Evolutionary conservation across 2,113 vertebrate genomes (phyloP), one percentile per base, ranked within the genome.

Genomic region (Sardina pilchardus): DNA sequence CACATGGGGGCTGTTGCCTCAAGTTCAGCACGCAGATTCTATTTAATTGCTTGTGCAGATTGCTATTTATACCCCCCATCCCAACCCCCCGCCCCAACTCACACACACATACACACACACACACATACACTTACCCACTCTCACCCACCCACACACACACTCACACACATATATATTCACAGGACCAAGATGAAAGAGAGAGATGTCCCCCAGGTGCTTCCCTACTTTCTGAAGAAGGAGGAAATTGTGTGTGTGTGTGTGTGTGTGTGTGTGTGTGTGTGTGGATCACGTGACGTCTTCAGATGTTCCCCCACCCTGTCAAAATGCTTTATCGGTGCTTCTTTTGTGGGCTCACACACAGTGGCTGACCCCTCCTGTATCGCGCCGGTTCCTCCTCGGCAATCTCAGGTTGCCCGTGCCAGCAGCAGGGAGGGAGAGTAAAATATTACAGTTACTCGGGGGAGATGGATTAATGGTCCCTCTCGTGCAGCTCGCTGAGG

Each of bases 401-500:
- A 45, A 82, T 82, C 81, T n/a, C 45, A 48, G 43, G 81, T 82
- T 82, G 24, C 17, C 81, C 10, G 45, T 48, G 16, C 39, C 45
- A 82, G 81, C 71, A 78, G 71, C 14, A 5, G 3, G 81, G 81
- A 19, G 14, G 8, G 19, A 44, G 34, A 24, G 10, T 24, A 82
- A 48, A 82, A 47, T 82, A 45, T 44, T 36, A 16, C 30, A 6
- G 71, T 78, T 78, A 78, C 71, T 34, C n/a, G 3, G 14, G 26
- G 71, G 71, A 78, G 71, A 36, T 36, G 71, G 71, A 78, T 36
- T 78, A 78, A 78, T 78, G 34, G 71, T 34, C 71, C 71, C 71
- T 16, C 67, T 75, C 4, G 3, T 1, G 30, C 67, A 36, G 26
- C 30, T 78, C 10, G 12, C 71, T 6, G 34, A 78, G 71, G 30